Conservation (phyloP, 2,888 invertebrate genomes). For the Timandra comae region DNA sequence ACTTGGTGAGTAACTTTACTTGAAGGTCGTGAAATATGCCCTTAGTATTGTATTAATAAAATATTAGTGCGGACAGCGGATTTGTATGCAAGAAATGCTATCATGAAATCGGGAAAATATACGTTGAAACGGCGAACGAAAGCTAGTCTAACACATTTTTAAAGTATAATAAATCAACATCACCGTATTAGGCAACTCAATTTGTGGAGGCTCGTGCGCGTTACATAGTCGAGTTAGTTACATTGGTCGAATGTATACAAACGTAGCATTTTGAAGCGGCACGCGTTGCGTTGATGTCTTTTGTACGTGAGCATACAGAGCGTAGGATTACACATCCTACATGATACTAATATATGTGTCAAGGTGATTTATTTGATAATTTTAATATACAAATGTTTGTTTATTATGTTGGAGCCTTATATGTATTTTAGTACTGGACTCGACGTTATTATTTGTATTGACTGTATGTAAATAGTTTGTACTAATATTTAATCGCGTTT, state of each 20-base stretch:
- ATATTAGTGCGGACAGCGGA: no score
- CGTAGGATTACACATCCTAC: conserved; percentile 20
- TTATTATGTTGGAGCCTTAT: not conserved
- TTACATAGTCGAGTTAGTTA: conserved; percentile 1
- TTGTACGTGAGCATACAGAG: conserved; percentile 11
- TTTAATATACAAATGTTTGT: conserved; percentile 7
- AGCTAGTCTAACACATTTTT: no score
- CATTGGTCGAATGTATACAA: conserved; percentile 1
- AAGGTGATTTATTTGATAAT: conserved; percentile 19
- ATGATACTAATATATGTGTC: conserved; percentile 17
- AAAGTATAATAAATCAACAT: conserved; percentile 18
- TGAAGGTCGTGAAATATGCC: no score
- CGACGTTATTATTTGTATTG: no score
- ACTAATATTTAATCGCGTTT: no score
- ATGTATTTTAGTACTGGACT: no score
- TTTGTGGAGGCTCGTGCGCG: conserved; percentile 24
- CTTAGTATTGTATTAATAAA: no score
- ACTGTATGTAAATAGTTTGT: no score
- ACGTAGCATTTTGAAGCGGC: conserved; percentile 1
- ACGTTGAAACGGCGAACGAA: no score
- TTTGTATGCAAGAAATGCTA: no score
- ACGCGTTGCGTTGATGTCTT: conserved; percentile 14
- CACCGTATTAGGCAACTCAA: conserved; percentile 27
- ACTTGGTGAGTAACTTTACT: no score
- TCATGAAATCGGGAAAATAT: no score